These are phyloP conservation scores for Rhineura floridana DNA, from an alignment of 2,113 vertebrate species.

Conservation along the genomic window DNA sequence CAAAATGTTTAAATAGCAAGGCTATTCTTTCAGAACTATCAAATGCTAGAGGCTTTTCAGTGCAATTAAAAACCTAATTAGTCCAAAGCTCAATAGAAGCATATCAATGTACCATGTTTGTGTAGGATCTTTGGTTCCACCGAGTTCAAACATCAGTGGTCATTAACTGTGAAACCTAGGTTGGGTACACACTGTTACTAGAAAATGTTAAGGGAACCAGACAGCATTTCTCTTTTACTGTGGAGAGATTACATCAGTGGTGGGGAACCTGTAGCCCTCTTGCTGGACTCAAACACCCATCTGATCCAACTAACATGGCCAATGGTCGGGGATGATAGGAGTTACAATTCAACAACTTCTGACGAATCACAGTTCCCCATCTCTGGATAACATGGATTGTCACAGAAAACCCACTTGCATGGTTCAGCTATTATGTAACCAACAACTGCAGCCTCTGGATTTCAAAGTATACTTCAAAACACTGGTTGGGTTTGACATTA, in stretches of 20 bases:
- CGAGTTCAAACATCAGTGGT: neutral
- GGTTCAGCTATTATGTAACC: constrained; percentile 5
- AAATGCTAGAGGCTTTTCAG: neutral
- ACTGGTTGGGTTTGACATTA: neutral
- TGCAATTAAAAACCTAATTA: neutral
- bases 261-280: too few relatives aligned
- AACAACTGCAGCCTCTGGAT: neutral
- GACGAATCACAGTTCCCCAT: too few relatives aligned
- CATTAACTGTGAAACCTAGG: neutral
- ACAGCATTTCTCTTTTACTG: neutral
- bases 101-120: neutral
- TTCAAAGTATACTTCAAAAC: neutral
- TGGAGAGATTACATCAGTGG: neutral
- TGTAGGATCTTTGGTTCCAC: neutral
- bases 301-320: too few relatives aligned
- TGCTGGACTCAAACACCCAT: too few relatives aligned
- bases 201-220: neutral
- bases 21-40: neutral
- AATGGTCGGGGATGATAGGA: too few relatives aligned
- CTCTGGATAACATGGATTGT: too few relatives aligned
- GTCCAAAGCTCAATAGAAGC: neutral
- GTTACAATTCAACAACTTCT: too few relatives aligned
- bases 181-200: neutral
- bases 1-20: neutral
- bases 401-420: neutral